These are phyloP conservation scores for Periphyllus acericola DNA, from an alignment of 2,888 invertebrate genomes.

Conservation along the genomic window DNA sequence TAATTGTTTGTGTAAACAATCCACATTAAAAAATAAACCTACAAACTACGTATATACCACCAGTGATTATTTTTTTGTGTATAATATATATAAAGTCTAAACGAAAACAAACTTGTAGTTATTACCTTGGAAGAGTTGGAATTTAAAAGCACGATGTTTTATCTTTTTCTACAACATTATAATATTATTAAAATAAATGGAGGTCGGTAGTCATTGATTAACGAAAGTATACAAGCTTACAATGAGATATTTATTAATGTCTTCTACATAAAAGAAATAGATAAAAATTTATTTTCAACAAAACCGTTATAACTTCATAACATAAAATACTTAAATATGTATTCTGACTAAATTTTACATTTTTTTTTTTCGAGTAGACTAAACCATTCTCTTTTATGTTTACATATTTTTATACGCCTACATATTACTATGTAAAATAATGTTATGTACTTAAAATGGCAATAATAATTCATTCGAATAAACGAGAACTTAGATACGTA, in stretches of 20 bases:
- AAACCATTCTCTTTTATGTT: too few relatives aligned
- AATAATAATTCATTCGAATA: too few relatives aligned
- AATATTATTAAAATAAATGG: conserved; percentile 7
- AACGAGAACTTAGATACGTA: too few relatives aligned
- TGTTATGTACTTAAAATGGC: too few relatives aligned
- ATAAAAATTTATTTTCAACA: too few relatives aligned
- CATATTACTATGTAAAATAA: too few relatives aligned
- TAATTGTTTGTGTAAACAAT: conserved; percentile 3
- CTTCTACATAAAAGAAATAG: too few relatives aligned
- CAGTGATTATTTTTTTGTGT: background rate
- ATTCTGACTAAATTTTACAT: too few relatives aligned
- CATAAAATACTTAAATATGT: too few relatives aligned
- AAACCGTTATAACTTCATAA: too few relatives aligned
- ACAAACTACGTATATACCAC: background rate
- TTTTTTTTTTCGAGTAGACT: too few relatives aligned
- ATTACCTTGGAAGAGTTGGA: background rate
- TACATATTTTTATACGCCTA: too few relatives aligned
- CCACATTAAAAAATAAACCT: background rate
- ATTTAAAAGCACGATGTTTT: conserved; percentile 7
- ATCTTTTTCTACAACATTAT: background rate
- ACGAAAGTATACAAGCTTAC: background rate
- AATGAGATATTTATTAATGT: background rate
- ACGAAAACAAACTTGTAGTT: background rate
- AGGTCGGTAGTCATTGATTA: conserved; percentile 13
- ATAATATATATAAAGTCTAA: background rate